Base-by-base conservation (phyloP, 2,797 vertebrate genomes). In the Varecia variegata region DNA sequence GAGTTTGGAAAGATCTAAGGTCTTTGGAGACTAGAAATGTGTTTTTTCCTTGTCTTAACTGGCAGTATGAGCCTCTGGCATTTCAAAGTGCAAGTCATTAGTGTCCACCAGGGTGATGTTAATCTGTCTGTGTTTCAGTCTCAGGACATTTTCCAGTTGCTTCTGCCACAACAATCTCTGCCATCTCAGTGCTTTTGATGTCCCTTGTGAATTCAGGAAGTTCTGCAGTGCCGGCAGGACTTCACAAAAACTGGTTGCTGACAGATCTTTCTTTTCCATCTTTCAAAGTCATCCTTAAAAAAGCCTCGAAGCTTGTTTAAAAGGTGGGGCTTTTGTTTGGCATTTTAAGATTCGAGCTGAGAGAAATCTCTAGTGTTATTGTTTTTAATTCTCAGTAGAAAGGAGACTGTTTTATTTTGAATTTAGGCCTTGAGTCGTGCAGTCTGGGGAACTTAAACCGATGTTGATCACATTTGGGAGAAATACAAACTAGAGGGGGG, bases 101-200 rank as follows among this genome's bases (percentile, higher is more conserved):
- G 98, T 97, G 97, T 98, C 98, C 98, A 98, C 98, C 83, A 97
- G 98, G 98, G 98, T 98, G 98, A 99, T 98, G 98, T 98, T 99
- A 98, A 99, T 99, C 98, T 98, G 98, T 98, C 98, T 99, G 99
- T 98, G 97, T 99, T 98, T 99, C 98, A 98, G 98, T 98, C 98
- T 99, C 98, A 96, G 98, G 98, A 99, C 98, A 98, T 98, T 98
- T 99, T 99, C 98, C 98, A 98, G 98, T 99, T 99, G 98, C 98
- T 99, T 98, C 99, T 99, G 99, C 99, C 99, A 99, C 98, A 99
- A 98, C 98, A 98, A 99, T 99, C 98, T 99, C 98, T 99, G 99
- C 98, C 98, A 98, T 98, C 97, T 99, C 98, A 98, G 97, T 99
- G 98, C 98, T 97, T 98, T 97, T 52, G 80, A 96, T 97, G 98